phyloP scores from a whole-genome alignment of 2,113 vertebrate species.

The Pelmatolapia mariae region DNA sequence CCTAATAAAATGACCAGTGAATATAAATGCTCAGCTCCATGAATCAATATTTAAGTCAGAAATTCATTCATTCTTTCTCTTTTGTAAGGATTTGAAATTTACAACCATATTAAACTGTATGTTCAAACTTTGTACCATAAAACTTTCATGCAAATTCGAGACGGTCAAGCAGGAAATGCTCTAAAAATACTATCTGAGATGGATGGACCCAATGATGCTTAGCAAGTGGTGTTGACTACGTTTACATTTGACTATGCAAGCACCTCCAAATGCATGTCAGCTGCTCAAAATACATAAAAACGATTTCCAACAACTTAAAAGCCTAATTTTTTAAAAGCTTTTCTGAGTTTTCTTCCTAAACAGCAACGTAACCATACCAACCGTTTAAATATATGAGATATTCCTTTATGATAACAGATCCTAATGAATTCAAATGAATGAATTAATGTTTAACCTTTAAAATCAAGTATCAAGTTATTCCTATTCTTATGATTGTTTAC shows the following conservation, averaged over 20 bases:
- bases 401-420: background rate
- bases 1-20: background rate
- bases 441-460: background rate
- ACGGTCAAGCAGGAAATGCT: background rate
- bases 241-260: background rate
- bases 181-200: background rate
- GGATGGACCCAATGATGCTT: background rate
- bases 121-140: background rate
- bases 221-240: background rate
- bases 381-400: background rate
- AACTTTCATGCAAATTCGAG: background rate
- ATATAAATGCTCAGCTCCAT: background rate
- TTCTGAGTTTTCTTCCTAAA: background rate
- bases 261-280: background rate
- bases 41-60: background rate
- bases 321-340: rapidly evolving
- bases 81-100: background rate
- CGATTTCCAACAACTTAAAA: background rate
- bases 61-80: background rate
- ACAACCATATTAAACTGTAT: background rate
- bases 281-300: background rate
- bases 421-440: background rate
- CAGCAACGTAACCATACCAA: background rate
- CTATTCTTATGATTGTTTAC: background rate
- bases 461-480: background rate